Evolutionary conservation across 1,140 invertebrate genomes (phyloP).

Genomic region (Elysia chlorotica): DNA sequence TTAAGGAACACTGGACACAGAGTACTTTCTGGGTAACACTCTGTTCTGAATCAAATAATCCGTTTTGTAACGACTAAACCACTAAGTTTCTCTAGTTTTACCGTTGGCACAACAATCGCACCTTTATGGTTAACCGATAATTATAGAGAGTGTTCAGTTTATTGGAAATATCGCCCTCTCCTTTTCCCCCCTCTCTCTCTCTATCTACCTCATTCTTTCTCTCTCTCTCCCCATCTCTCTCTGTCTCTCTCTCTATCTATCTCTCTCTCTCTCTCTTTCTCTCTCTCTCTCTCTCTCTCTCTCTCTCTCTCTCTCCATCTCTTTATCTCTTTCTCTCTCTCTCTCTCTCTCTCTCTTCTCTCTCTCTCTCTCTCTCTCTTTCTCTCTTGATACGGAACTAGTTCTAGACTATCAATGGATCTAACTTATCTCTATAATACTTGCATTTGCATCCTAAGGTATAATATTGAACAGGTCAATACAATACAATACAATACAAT

Average conservation of each 20-base stretch:
- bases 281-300: neutral
- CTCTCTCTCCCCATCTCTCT: too few species aligned
- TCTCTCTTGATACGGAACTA: neutral
- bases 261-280: constrained; percentile 12
- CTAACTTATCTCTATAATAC: neutral
- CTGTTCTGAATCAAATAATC: too few species aligned
- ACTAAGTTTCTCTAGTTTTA: too few species aligned
- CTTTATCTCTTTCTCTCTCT: neutral
- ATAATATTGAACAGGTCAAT: too few species aligned
- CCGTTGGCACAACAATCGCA: neutral
- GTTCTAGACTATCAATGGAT: neutral
- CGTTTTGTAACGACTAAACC: too few species aligned
- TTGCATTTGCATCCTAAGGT: too few species aligned
- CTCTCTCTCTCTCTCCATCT: neutral
- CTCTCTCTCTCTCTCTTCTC: neutral
- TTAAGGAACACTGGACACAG: too few species aligned
- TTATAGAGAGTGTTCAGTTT: neutral
- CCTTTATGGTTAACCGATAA: neutral
- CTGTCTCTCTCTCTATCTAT: too few species aligned
- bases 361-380: neutral
- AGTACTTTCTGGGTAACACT: too few species aligned
- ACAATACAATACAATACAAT: neutral
- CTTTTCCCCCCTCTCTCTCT: neutral
- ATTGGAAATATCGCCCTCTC: neutral
- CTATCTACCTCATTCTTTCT: too few species aligned